Conservation (phyloP, 1,140 invertebrate genomes). For the Aphaenogaster ashmeadi region DNA sequence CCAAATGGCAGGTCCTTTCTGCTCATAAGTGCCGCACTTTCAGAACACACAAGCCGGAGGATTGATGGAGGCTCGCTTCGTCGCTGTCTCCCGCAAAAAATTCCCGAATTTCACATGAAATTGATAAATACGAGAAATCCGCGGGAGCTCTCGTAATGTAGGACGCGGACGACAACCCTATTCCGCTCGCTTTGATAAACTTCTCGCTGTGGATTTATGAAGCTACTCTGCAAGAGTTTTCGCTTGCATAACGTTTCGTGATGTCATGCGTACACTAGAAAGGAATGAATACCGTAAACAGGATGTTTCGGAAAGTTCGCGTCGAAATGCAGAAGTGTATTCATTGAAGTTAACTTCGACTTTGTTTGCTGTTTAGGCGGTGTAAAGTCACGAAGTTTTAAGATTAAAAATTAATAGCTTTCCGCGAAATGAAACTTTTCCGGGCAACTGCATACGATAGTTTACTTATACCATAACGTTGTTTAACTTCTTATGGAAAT, state of each 20-base stretch:
- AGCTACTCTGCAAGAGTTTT: constrained; percentile 28
- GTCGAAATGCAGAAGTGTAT: not conserved
- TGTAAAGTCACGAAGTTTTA: not conserved
- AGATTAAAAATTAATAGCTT: not conserved
- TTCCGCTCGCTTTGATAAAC: constrained; percentile 33
- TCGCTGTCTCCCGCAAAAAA: not conserved
- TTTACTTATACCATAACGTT: not conserved
- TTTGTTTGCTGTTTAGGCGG: not conserved
- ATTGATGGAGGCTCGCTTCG: constrained; percentile 20
- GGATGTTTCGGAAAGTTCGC: constrained; percentile 22
- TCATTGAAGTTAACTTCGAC: not conserved
- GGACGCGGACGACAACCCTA: not conserved
- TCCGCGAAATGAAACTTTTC: not conserved
- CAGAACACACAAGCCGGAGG: not conserved
- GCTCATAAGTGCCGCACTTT: not conserved
- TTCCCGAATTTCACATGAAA: not conserved
- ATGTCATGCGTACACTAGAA: not conserved
- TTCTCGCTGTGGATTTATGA: constrained; percentile 31
- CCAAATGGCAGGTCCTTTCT: constrained; percentile 19
- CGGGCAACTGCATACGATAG: not conserved
- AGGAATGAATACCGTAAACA: constrained; percentile 22
- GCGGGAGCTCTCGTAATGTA: not conserved
- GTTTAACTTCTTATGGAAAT: not conserved
- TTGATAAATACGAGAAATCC: constrained; percentile 52
- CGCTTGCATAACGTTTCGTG: constrained; percentile 34